Percentiles rank a stretch among this genome's conserved stretches.
phyloP scores from a whole-genome alignment of 2,888 invertebrate species.

The Nebria salina region DNA sequence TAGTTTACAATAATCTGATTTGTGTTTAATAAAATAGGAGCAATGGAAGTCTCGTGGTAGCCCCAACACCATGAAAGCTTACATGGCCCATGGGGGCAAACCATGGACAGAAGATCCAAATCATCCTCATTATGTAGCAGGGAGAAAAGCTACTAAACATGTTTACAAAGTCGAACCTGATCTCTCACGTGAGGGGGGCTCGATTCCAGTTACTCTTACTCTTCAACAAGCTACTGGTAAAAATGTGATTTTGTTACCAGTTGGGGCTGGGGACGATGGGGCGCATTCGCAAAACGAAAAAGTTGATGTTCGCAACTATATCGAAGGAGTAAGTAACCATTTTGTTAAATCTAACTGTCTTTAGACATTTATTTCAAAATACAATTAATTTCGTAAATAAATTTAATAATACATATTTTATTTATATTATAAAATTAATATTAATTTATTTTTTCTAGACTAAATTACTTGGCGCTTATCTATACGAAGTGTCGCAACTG shows the following conservation, averaged over 20 bases:
- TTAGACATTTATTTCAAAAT: neutral
- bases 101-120: slow-evolving; percentile 94
- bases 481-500: slow-evolving; percentile 78
- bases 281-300: slow-evolving; percentile 99
- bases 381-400: neutral
- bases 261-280: slow-evolving; percentile 96
- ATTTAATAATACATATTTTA: slow-evolving; percentile 12
- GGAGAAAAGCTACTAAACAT: slow-evolving; percentile 79
- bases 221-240: slow-evolving; percentile 91
- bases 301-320: slow-evolving; percentile 89
- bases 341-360: neutral
- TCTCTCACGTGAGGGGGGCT: slow-evolving; percentile 96
- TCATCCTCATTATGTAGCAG: slow-evolving; percentile 93
- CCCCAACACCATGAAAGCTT: slow-evolving; percentile 82
- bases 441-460: slow-evolving; percentile 71
- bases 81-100: slow-evolving; percentile 78
- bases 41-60: slow-evolving; percentile 83
- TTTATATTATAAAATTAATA: slow-evolving; percentile 1
- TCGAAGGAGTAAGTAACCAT: slow-evolving; percentile 81
- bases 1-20: neutral
- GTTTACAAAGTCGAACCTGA: slow-evolving; percentile 93
- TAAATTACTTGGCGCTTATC: slow-evolving; percentile 89
- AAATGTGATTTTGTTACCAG: slow-evolving; percentile 93
- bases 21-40: slow-evolving; percentile 55
- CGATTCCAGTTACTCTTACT: slow-evolving; percentile 95